Percentiles rank a stretch among this genome's conserved stretches.
Evolutionary conservation across 1,140 invertebrate genomes (phyloP).

Genomic region (Bombus breviceps): DNA sequence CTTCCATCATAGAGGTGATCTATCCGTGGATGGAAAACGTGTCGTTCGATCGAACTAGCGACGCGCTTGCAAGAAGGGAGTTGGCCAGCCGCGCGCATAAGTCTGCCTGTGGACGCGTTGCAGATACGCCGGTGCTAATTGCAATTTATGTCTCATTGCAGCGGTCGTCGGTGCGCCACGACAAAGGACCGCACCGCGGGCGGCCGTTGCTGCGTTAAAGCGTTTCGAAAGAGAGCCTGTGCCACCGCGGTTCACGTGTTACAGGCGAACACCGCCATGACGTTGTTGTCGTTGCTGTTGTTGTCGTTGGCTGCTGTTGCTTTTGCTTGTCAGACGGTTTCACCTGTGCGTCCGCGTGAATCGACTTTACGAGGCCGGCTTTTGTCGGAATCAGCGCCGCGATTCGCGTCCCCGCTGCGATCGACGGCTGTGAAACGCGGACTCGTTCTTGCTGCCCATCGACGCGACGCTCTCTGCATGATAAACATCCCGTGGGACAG

Average conservation of each 20-base stretch:
- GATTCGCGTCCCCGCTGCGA: constrained; percentile 11
- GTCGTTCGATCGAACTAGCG: constrained; percentile 1
- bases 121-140: constrained; percentile 75
- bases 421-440: constrained; percentile 13
- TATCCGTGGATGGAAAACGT: neutral
- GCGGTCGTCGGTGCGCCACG: constrained; percentile 71
- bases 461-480: constrained; percentile 4
- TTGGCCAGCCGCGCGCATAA: constrained; percentile 15
- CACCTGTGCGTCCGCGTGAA: constrained; percentile 18
- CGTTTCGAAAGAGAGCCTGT: constrained; percentile 59
- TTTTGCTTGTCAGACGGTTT: neutral
- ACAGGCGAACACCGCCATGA: no score
- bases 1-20: no score
- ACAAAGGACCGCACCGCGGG: constrained; percentile 73
- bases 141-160: constrained; percentile 80
- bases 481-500: neutral
- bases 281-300: neutral
- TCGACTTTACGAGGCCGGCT: constrained; percentile 23
- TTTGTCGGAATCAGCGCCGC: constrained; percentile 28
- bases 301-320: neutral
- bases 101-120: constrained; percentile 39
- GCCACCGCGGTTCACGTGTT: constrained; percentile 43
- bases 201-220: constrained; percentile 75
- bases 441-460: neutral
- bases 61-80: constrained; percentile 43